These are phyloP conservation scores for Lycocerus yunnanus DNA, from an alignment of 2,888 invertebrate species.

Conservation along the genomic window DNA sequence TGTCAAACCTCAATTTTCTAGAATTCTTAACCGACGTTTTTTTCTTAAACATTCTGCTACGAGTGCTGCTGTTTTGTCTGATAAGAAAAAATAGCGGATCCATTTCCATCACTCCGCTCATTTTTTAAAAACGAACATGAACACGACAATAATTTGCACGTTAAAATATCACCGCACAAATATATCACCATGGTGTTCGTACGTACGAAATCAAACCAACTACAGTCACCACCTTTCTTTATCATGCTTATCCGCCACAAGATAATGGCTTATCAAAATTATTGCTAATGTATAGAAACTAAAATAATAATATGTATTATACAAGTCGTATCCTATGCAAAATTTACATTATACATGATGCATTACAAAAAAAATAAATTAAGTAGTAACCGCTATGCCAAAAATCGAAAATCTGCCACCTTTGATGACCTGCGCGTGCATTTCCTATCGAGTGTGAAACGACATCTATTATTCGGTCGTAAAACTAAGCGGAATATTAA, in stretches of 20 bases:
- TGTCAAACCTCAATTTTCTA: slow-evolving; percentile 20
- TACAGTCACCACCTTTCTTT: slow-evolving; percentile 7
- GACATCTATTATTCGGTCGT: neutral
- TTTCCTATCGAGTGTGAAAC: neutral
- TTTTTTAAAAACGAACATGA: neutral
- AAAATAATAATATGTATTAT: slow-evolving; percentile 10
- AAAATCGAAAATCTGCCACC: no score
- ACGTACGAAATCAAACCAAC: neutral
- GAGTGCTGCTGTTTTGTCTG: neutral
- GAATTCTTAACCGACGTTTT: slow-evolving; percentile 7
- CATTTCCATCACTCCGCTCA: slow-evolving; percentile 18
- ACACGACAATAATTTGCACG: neutral
- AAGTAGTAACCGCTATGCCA: no score
- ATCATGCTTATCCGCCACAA: slow-evolving; percentile 17
- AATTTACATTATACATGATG: no score
- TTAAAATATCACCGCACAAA: neutral
- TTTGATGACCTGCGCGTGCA: neutral
- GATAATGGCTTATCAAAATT: slow-evolving; percentile 14
- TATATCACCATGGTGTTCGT: neutral
- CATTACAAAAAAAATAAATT: no score
- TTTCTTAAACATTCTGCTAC: slow-evolving; percentile 4
- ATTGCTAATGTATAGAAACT: slow-evolving; percentile 15
- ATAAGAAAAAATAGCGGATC: slow-evolving; percentile 17
- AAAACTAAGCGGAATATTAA: neutral
- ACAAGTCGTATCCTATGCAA: neutral